Evolutionary conservation across 1,140 invertebrate genomes (phyloP).

Genomic region (Thrips palmi): DNA sequence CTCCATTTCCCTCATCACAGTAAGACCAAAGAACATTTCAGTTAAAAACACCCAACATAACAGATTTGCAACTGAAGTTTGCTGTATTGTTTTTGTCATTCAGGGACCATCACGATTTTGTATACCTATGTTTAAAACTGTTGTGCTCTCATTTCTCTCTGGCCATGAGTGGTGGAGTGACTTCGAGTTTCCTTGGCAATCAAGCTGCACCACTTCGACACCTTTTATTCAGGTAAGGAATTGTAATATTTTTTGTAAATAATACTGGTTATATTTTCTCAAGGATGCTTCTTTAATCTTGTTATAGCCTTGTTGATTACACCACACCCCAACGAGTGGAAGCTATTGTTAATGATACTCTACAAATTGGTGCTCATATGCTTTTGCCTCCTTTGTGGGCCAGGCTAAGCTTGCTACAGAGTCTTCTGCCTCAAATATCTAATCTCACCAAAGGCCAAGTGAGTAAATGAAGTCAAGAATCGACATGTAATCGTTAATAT

Average conservation of each 20-base stretch:
- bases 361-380: slow-evolving; percentile 36
- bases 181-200: slow-evolving; percentile 26
- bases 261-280: slow-evolving; percentile 1
- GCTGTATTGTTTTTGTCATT: slow-evolving; percentile 10
- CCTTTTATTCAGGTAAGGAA: slow-evolving; percentile 31
- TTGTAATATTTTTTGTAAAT: slow-evolving; percentile 3
- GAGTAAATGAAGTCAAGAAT: slow-evolving; percentile 1
- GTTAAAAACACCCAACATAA: slow-evolving; percentile 16
- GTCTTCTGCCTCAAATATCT: slow-evolving; percentile 33
- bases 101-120: slow-evolving; percentile 39
- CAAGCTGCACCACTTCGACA: slow-evolving; percentile 34
- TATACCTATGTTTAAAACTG: slow-evolving; percentile 34
- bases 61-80: slow-evolving; percentile 3
- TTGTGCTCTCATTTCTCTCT: slow-evolving; percentile 38
- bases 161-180: slow-evolving; percentile 29
- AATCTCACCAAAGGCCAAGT: slow-evolving; percentile 38
- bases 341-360: slow-evolving; percentile 32
- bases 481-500: neutral
- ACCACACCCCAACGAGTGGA: slow-evolving; percentile 31
- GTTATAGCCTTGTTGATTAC: slow-evolving; percentile 35
- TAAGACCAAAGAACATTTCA: slow-evolving; percentile 14
- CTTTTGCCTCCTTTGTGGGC: slow-evolving; percentile 37
- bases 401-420: slow-evolving; percentile 36
- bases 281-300: slow-evolving; percentile 9
- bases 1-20: slow-evolving; percentile 24